Percentiles rank a stretch among this genome's conserved stretches.
Evolutionary conservation across 2,888 invertebrate species (phyloP).

Genomic region (Limnephilus rhombicus): DNA sequence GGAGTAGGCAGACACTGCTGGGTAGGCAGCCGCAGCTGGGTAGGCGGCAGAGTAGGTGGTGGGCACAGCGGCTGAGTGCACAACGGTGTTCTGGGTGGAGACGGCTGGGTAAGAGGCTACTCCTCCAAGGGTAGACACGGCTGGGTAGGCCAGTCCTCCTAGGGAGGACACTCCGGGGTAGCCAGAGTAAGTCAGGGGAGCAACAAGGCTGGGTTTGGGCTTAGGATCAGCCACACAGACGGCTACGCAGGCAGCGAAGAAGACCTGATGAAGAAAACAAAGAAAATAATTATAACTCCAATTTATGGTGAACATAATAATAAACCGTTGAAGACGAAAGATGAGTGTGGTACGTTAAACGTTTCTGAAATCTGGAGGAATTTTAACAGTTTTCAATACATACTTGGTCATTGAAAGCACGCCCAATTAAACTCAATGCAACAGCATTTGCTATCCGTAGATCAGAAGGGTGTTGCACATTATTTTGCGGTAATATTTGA

Average conservation of each 20-base stretch:
- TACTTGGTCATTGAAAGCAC: too few relatives aligned
- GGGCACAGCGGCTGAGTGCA: neutral
- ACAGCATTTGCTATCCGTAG: too few relatives aligned
- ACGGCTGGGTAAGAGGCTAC: slow-evolving; percentile 66
- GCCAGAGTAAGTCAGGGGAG: slow-evolving; percentile 66
- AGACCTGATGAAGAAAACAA: slow-evolving; percentile 68
- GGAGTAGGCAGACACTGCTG: too few relatives aligned
- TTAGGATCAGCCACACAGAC: slow-evolving; percentile 69
- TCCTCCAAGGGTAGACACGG: slow-evolving; percentile 65
- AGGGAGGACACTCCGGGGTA: slow-evolving; percentile 51
- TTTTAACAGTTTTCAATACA: too few relatives aligned
- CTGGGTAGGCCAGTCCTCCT: slow-evolving; percentile 66
- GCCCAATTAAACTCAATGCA: too few relatives aligned
- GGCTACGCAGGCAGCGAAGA: slow-evolving; percentile 72
- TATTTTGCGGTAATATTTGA: too few relatives aligned
- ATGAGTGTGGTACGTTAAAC: too few relatives aligned
- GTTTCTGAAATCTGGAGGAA: too few relatives aligned
- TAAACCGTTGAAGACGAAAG: too few relatives aligned
- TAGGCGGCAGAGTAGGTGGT: slow-evolving; percentile 69
- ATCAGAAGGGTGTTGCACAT: too few relatives aligned
- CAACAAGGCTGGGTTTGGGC: slow-evolving; percentile 68
- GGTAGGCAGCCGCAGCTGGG: slow-evolving; percentile 28
- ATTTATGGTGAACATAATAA: too few relatives aligned
- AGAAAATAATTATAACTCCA: too few relatives aligned
- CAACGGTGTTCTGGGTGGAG: neutral